Conservation (phyloP, 2,113 vertebrate genomes). For the Octodon degus region DNA sequence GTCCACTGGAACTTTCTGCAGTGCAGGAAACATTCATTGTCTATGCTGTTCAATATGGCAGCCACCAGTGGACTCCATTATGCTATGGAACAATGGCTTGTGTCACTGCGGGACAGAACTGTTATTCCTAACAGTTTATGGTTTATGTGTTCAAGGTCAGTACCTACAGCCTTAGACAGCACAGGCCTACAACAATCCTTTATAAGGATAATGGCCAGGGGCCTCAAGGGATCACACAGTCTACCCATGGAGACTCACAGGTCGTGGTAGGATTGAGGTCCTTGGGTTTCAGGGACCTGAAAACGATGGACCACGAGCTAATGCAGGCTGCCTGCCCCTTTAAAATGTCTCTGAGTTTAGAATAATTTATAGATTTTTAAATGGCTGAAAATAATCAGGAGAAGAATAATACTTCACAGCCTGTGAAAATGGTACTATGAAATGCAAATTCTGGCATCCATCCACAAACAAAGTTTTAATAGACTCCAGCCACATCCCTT, state of each 20-base stretch:
- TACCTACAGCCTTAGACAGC: not conserved
- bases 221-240: rapidly evolving
- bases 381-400: not conserved
- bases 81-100: not conserved
- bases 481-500: not conserved
- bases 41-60: not conserved
- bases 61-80: not conserved
- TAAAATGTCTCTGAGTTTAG: not conserved
- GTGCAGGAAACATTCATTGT: rapidly evolving
- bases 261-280: not conserved
- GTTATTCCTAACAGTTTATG: not conserved
- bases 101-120: not conserved
- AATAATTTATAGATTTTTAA: not conserved
- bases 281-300: not conserved
- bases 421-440: not conserved
- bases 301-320: not conserved
- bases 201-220: not conserved
- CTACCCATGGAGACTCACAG: rapidly evolving
- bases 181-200: not conserved
- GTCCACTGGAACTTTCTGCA: not conserved
- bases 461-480: not conserved
- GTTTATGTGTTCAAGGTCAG: not conserved
- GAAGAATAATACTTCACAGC: not conserved
- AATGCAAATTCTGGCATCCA: not conserved
- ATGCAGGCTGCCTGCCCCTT: not conserved